A percentile compares a stretch with the other conserved stretches of the same genome.
Evolutionary conservation across 2,888 invertebrate genomes (phyloP).

Genomic region (Drosophila mercatorum): DNA sequence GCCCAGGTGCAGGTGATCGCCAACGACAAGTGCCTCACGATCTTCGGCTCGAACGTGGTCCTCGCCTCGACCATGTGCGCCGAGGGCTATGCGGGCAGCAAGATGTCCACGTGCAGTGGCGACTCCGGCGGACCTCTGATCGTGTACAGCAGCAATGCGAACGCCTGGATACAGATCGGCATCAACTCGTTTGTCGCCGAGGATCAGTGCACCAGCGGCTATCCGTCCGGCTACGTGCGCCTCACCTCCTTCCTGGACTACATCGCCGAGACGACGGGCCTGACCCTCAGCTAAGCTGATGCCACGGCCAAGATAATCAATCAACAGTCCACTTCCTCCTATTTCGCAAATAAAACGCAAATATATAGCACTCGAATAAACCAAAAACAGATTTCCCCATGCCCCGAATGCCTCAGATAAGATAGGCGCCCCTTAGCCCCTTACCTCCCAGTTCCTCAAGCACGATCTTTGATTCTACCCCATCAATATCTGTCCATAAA

Average conservation of each 20-base stretch:
- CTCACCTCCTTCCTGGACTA: slow-evolving; percentile 77
- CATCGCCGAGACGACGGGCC: slow-evolving; percentile 65
- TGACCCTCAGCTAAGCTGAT: slow-evolving; percentile 30
- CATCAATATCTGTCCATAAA: not conserved
- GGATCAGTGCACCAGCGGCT: slow-evolving; percentile 77
- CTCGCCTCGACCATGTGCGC: slow-evolving; percentile 76
- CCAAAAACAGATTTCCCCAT: slow-evolving; percentile 11
- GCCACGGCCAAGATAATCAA: not conserved
- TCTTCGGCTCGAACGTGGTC: slow-evolving; percentile 67
- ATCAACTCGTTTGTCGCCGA: slow-evolving; percentile 83
- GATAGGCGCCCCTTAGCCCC: slow-evolving; percentile 10
- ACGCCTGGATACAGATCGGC: slow-evolving; percentile 77
- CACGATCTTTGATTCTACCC: not conserved
- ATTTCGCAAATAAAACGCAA: slow-evolving; percentile 31
- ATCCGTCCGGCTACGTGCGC: slow-evolving; percentile 80
- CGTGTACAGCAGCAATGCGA: slow-evolving; percentile 38
- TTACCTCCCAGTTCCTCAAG: not conserved
- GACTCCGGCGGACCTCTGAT: slow-evolving; percentile 83
- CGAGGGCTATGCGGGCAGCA: slow-evolving; percentile 62
- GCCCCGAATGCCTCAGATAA: slow-evolving; percentile 17
- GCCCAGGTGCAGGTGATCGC: slow-evolving; percentile 78
- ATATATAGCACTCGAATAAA: slow-evolving; percentile 21
- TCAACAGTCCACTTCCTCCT: slow-evolving; percentile 4
- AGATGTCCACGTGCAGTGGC: slow-evolving; percentile 82
- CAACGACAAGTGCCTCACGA: slow-evolving; percentile 66